These are phyloP conservation scores for Murina feae DNA, from an alignment of 2,113 vertebrate species.

Conservation along the genomic window DNA sequence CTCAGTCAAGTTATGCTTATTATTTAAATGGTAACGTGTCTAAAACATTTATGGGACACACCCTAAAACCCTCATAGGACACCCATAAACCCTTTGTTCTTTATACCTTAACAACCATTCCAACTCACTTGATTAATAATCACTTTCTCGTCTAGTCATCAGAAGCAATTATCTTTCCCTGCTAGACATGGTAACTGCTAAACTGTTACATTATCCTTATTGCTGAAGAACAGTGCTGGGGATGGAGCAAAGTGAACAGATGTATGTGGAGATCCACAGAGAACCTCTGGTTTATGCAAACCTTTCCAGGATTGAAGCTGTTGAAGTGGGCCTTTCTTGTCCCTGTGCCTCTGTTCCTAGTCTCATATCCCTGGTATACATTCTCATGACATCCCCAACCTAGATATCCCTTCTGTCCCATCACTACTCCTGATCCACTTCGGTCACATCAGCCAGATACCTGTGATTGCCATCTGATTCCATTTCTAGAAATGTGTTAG, in stretches of 20 bases:
- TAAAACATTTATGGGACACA: slow-evolving; percentile 16
- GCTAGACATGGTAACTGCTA: not conserved
- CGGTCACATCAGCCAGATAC: not conserved
- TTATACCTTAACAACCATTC: slow-evolving; percentile 5
- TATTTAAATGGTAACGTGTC: not conserved
- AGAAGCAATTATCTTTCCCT: not conserved
- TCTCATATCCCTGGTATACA: not conserved
- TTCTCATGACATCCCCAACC: not conserved
- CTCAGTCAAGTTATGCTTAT: not conserved
- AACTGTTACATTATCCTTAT: not conserved
- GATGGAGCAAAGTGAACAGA: not conserved
- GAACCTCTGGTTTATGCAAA: not conserved
- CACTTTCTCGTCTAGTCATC: slow-evolving; percentile 2
- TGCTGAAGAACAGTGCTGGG: not conserved
- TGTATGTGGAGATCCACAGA: not conserved
- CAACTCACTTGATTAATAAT: slow-evolving; percentile 34
- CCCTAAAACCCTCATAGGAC: slow-evolving; percentile 4
- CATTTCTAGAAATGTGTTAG: slow-evolving; percentile 24
- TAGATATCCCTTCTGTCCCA: not conserved
- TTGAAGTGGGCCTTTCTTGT: not conserved
- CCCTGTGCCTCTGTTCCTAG: not conserved
- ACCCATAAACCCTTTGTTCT: slow-evolving; percentile 12
- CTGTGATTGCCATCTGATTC: not conserved
- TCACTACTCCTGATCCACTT: not conserved
- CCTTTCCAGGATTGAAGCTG: not conserved